Conservation (phyloP, 2,113 vertebrate genomes). For the Pogonocichla stellata region DNA sequence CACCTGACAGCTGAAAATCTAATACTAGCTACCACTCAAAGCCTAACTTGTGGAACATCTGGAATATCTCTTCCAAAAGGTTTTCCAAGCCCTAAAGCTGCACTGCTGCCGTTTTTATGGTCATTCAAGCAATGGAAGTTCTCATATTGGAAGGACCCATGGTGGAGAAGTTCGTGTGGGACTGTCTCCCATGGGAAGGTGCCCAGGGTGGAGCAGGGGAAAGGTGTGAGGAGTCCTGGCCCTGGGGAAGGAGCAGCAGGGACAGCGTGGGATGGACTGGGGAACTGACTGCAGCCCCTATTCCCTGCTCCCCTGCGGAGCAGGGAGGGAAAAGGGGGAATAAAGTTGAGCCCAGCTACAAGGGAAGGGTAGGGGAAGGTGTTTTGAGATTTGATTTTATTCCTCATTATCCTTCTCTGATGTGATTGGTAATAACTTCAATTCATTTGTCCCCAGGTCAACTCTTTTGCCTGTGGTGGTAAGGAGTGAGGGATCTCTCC, state of each 20-base stretch:
- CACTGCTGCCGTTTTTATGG: neutral
- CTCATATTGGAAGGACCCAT: rapidly evolving
- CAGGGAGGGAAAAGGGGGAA: neutral
- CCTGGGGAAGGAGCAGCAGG: neutral
- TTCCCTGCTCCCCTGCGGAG: neutral
- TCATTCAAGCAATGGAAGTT: neutral
- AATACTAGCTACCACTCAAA: neutral
- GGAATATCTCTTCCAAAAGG: neutral
- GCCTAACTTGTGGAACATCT: neutral
- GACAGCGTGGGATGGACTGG: neutral
- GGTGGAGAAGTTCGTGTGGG: neutral
- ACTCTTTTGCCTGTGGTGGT: neutral
- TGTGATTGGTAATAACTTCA: neutral
- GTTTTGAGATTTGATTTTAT: neutral
- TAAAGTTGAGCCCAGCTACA: neutral
- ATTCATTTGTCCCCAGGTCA: neutral
- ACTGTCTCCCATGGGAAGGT: neutral
- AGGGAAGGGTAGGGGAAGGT: neutral
- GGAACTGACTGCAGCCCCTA: neutral
- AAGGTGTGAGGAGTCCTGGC: neutral
- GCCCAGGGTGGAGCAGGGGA: rapidly evolving
- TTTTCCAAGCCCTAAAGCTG: neutral
- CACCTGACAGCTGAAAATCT: neutral
- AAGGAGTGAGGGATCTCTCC: neutral
- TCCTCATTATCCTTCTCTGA: neutral